These are phyloP conservation scores for Rhadina sibilatrix DNA, from an alignment of 2,113 vertebrate genomes.

Conservation along the genomic window DNA sequence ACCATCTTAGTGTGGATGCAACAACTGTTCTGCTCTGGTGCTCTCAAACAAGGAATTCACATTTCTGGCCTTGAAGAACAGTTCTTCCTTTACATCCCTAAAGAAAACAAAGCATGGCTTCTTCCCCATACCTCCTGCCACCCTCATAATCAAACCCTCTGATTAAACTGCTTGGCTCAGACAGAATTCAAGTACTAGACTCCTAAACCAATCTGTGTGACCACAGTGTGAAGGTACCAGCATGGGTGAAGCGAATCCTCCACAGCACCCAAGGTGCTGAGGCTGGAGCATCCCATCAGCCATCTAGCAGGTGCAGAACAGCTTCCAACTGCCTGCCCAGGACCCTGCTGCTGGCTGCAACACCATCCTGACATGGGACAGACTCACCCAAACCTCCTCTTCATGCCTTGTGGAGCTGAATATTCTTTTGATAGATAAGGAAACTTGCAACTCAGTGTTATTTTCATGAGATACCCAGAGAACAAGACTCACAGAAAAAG, in stretches of 20 bases:
- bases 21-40: neutral
- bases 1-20: neutral
- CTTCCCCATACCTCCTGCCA: neutral
- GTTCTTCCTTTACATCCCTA: neutral
- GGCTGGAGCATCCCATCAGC: neutral
- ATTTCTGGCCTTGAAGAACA: neutral
- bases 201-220: neutral
- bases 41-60: neutral
- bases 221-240: neutral
- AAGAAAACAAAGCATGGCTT: neutral
- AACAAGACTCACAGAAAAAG: neutral
- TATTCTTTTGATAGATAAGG: neutral
- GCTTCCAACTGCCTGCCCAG: neutral
- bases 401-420: neutral
- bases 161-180: neutral
- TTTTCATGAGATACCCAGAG: neutral
- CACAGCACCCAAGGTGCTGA: neutral
- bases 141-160: neutral
- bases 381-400: neutral
- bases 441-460: neutral
- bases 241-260: neutral
- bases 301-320: neutral
- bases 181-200: neutral
- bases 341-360: neutral
- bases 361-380: accelerated